Evolutionary conservation across 2,797 vertebrate species (phyloP).

Genomic region (Sus cebifrons): DNA sequence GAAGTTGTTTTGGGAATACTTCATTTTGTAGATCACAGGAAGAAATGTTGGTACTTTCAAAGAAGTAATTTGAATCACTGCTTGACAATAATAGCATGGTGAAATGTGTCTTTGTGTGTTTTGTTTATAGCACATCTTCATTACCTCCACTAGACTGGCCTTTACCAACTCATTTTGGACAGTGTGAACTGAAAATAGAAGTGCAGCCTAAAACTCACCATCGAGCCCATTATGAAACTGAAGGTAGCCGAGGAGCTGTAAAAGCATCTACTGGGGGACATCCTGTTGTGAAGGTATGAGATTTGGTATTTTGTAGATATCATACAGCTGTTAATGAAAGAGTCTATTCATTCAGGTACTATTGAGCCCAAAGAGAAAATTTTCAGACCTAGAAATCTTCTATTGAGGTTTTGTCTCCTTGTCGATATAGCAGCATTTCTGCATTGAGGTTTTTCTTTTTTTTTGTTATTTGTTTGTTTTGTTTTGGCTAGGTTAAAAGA

Average conservation of each 20-base stretch:
- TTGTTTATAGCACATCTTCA: constrained; percentile 95
- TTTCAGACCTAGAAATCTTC: constrained; percentile 41
- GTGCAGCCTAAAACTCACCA: constrained; percentile 99
- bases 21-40: constrained; percentile 52
- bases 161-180: constrained; percentile 96
- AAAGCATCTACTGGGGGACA: constrained; percentile 98
- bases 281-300: constrained; percentile 97
- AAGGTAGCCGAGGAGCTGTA: constrained; percentile 98
- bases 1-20: neutral
- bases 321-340: neutral
- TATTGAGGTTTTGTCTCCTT: constrained; percentile 49
- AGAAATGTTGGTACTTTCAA: constrained; percentile 44
- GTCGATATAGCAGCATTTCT: constrained; percentile 12
- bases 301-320: constrained; percentile 56
- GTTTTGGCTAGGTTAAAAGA: constrained; percentile 6
- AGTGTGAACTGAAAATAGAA: constrained; percentile 98
- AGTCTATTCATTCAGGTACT: constrained; percentile 54
- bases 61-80: constrained; percentile 64
- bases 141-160: constrained; percentile 99
- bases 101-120: constrained; percentile 79
- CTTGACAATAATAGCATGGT: constrained; percentile 68
- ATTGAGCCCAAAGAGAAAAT: constrained; percentile 29
- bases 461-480: neutral
- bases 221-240: constrained; percentile 99
- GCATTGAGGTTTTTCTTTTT: neutral